Percentiles rank a stretch among this genome's conserved stretches.
phyloP scores from a whole-genome alignment of 2,797 vertebrate species.

The Aulostomus chinensis region DNA sequence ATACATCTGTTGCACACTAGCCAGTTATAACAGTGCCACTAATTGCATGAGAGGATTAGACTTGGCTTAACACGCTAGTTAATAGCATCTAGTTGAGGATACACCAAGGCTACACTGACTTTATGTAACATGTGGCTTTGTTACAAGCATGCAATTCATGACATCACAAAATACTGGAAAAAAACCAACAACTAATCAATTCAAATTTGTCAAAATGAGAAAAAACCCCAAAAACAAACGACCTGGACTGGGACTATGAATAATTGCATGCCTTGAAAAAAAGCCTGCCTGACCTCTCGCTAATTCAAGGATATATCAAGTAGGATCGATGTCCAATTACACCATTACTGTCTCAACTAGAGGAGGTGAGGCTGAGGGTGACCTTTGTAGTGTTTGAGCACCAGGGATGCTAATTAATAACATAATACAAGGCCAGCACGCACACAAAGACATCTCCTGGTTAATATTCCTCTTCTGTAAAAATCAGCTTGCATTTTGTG shows the following conservation, averaged over 20 bases:
- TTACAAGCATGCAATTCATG: neutral
- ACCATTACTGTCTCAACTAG: constrained; percentile 1
- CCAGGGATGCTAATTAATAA: neutral
- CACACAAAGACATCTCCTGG: neutral
- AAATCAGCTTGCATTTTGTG: neutral
- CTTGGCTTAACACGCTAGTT: constrained; percentile 39
- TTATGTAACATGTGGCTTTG: constrained; percentile 32
- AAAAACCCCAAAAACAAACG: neutral
- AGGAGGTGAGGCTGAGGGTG: constrained; percentile 3
- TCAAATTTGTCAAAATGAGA: constrained; percentile 1
- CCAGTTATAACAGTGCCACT: constrained; percentile 8
- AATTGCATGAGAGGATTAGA: constrained; percentile 27
- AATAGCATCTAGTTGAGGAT: constrained; percentile 22
- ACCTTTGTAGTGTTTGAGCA: constrained; percentile 17
- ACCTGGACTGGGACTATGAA: neutral
- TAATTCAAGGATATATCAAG: constrained; percentile 16
- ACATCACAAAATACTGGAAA: neutral
- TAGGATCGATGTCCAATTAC: constrained; percentile 43
- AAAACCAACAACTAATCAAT: constrained; percentile 15
- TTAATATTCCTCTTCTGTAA: neutral
- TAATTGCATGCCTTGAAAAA: constrained; percentile 12
- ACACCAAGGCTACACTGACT: constrained; percentile 13
- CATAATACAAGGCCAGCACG: neutral
- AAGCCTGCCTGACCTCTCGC: neutral
- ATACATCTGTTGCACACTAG: constrained; percentile 30